Base-by-base conservation (phyloP, 1,140 invertebrate genomes). In the Drosophila truncata region DNA sequence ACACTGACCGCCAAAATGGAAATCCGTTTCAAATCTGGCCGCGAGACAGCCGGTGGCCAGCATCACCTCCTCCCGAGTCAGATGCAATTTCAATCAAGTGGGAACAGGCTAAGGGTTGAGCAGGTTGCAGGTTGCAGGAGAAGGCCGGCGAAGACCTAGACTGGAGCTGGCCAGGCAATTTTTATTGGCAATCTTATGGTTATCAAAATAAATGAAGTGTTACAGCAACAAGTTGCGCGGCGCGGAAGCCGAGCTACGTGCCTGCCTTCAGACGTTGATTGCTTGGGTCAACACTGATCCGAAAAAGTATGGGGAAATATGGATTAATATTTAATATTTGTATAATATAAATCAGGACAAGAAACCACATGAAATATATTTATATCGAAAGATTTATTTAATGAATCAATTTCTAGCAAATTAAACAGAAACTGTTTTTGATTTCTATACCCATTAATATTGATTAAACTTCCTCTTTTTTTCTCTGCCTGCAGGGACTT, bases 191-290 rank as follows among this genome's bases (percentile, higher is more conserved):
- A 88, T 88, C 85, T 88, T 88, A 90, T 88, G 85, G 78, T 91
- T 90, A 90, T 90, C 86, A 90, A 85, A 90, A 85, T 90, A 91
- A 90, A 90, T 90, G 86, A 90, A 90, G 86, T 91, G 85, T 88
- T 88, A 79, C 78, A 77, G 79, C 78, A 82, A 87, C 83, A 80
- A 87, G 76, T 82, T 87, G 71, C 63, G 70, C 71, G 78, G 64
- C 73, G 84, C 84, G 84, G 72, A 83, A 87, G 84, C 84, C 50
- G n/a, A 41, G 58, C 59, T 86, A 82, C 83, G 83, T 87, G 83
- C 82, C 60, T 64, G 77, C 58, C 42, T 44, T 59, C 18, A 50
- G 55, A 18, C 71, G 61, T 46, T 83, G 80, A 76, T 79, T 86
- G 78, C 74, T 39, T 70, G 62, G 11, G 20, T 10, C 10, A 37